Evolutionary conservation across 2,113 vertebrate species (phyloP).

Genomic region (Oncorhynchus tshawytscha): DNA sequence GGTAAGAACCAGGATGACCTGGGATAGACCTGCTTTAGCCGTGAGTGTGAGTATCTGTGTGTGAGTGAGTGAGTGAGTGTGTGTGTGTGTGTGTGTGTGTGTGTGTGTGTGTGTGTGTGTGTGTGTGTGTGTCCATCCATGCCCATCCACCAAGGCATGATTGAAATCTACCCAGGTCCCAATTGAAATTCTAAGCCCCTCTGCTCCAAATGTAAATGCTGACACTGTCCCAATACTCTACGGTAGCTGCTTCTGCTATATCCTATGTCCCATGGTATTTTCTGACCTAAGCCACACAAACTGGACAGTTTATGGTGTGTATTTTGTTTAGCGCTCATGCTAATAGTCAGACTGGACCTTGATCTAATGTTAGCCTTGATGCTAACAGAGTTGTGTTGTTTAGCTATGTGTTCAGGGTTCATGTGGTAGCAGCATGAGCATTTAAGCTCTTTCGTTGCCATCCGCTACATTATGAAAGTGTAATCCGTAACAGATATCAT

Average conservation of each 20-base stretch:
- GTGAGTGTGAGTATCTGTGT: constrained; percentile 1
- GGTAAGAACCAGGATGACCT: constrained; percentile 49
- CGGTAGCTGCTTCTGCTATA: background rate
- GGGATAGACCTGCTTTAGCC: background rate
- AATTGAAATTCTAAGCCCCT: constrained; percentile 49
- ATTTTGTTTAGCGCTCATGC: too few relatives aligned
- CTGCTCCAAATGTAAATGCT: constrained; percentile 40
- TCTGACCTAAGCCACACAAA: background rate
- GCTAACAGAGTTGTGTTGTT: background rate
- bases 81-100: background rate
- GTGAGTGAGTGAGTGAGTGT: background rate
- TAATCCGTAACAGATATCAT: too few relatives aligned
- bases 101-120: background rate
- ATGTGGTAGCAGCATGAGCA: too few relatives aligned
- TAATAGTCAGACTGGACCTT: too few relatives aligned
- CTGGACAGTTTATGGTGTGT: background rate
- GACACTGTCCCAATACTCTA: background rate
- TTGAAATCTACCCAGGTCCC: background rate
- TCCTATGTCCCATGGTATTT: background rate
- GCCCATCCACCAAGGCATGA: too few relatives aligned
- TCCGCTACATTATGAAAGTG: too few relatives aligned
- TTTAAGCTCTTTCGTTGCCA: too few relatives aligned
- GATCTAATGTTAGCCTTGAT: background rate
- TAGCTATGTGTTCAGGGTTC: too few relatives aligned
- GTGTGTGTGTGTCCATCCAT: too few relatives aligned